Evolutionary conservation across 2,797 vertebrate species (phyloP), one percentile per base, ranked within the genome.

Genomic region (Amblyopsis hoosieri): DNA sequence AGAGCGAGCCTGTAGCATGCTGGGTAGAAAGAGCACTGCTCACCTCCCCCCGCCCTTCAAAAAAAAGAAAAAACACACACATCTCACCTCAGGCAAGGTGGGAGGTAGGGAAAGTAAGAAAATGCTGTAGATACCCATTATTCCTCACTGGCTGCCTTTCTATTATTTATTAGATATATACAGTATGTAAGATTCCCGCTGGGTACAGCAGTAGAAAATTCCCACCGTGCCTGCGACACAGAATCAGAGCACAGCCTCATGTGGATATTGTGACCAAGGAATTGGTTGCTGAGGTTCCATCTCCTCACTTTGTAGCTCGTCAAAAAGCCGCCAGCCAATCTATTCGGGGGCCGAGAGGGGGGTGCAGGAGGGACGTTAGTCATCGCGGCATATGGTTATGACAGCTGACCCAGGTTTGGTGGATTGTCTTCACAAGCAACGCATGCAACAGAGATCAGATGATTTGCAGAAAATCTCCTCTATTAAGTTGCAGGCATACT

Each of bases 101-200:
- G 73, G 69, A 67, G 55, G 49, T 65, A 67, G 14, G 65, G 67
- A 77, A 70, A 46, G 37, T 42, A 42, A 63, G 76, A 65, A 61
- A 56, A 61, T 59, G 73, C 74, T 71, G 68, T 37, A 78, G 71
- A 69, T 72, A 63, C 66, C 45, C 61, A 72, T 79, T 76, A 72
- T 31, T 76, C 66, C 58, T 60, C 65, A 13, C 64, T 19, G 49
- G 75, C 62, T 74, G 73, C 68, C 50, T 79, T 81, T 77, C 4
- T 42, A 8, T 42, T 37, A 37, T 42, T 42, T 42, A 8, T 42
- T 10, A 7, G 2, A 42, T 29, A 29, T 29, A 29, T 29, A 29
- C 23, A 29, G 23, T 81, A 79, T 81, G 65, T 69, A 62, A 56
- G 54, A 49, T 62, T 64, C 78, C 79, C 62, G 71, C 78, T 79